Conservation (phyloP, 2,888 invertebrate species). For the Caenorhabditis sinica region DNA sequence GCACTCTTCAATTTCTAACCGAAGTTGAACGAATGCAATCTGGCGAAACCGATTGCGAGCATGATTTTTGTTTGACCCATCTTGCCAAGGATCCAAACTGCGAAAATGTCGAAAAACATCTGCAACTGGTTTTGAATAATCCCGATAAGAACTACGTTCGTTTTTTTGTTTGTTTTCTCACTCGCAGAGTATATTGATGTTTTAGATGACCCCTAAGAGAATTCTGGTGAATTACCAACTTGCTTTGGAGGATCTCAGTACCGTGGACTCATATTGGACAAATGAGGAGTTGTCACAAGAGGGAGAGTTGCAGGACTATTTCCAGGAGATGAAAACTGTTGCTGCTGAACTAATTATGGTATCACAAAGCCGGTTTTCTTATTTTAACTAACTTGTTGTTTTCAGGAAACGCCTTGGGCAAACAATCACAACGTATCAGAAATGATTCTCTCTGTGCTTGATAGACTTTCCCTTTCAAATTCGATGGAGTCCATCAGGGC, state of each 20-base stretch:
- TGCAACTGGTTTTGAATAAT: no score
- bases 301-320: not conserved
- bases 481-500: not conserved
- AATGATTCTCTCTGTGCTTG: constrained; percentile 2
- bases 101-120: not conserved
- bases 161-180: no score
- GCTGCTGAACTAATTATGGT: not conserved
- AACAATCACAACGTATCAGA: constrained; percentile 13
- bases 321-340: not conserved
- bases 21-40: not conserved
- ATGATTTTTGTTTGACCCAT: not conserved
- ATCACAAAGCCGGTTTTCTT: not conserved
- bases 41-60: not conserved
- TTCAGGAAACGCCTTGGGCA: constrained; percentile 27
- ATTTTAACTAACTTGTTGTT: not conserved
- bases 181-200: no score
- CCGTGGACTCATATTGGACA: not conserved
- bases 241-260: no score
- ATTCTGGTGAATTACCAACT: no score
- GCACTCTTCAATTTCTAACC: not conserved
- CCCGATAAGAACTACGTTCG: no score
- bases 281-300: not conserved
- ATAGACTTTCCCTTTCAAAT: not conserved
- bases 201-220: no score
- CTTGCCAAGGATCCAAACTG: constrained; percentile 12